Base-by-base conservation (phyloP, 2,888 invertebrate species). In the Tupiocoris notatus region DNA sequence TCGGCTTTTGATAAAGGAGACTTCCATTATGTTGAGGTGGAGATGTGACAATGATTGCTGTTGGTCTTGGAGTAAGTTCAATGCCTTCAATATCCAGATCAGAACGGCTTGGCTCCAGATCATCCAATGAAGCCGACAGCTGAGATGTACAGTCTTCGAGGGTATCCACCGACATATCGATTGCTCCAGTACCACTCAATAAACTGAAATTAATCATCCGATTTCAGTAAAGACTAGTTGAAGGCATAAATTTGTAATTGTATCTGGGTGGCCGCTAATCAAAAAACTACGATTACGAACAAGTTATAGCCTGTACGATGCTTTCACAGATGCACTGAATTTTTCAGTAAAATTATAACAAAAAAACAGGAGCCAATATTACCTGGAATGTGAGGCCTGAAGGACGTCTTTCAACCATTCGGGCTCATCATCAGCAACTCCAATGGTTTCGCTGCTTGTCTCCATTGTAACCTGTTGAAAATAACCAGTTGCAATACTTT, bases 351-450 rank as follows among this genome's bases (percentile, higher is more conserved):
- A 61, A 61, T 12, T 12, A 61, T 9, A 61, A 16, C 17, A 61
- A 61, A 73, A 62, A 63, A 12, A 17, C 17, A 65, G 57, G 57
- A 65, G 17, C 18, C 20, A 18, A 58, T 57, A 7, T 24, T 66
- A 77, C 78, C 78, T 79, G 16, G 78, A 78, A 9, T 75, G 75
- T 18, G 88, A 88, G 62, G 87, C 88, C 77, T 89, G 88, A 77
- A 87, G 84, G 66, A 87, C 87, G 82, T 88, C 88, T 75, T 87
- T 86, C 76, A 87, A 82, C 88, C 88, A 88, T 82, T 88, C 87
- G 18, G 86, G 86, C 78, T 86, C 87, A 25, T 71, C 71, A 18
- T 71, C 73, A 58, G 65, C 76, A 9, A 74, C 57, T 24, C 68
- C 76, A 17, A 64, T 24, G 3, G 71, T 71, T 54, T 70, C 70